phyloP scores from a whole-genome alignment of 1,140 invertebrate genomes.

The Oncopodura yosiiana region DNA sequence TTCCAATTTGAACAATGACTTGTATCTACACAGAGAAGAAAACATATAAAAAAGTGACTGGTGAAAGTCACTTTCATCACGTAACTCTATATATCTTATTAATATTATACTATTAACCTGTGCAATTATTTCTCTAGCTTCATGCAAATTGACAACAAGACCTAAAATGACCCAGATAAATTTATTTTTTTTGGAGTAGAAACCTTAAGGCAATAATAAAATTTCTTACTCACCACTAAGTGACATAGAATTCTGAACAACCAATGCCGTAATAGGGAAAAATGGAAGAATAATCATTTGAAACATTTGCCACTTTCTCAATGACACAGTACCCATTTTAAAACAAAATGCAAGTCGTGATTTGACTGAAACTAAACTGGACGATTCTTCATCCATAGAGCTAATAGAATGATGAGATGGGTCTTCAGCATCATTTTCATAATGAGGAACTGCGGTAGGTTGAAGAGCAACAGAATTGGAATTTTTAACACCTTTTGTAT shows the following conservation, averaged over 20 bases:
- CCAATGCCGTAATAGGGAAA: constrained; percentile 40
- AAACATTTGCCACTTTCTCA: constrained; percentile 35
- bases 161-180: too few relatives aligned
- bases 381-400: constrained; percentile 23
- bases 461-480: too few relatives aligned
- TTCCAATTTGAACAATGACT: constrained; percentile 38
- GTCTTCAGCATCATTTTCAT: not conserved
- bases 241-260: constrained; percentile 42
- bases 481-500: too few relatives aligned
- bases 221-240: too few relatives aligned
- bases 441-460: too few relatives aligned
- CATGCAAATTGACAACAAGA: constrained; percentile 32
- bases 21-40: constrained; percentile 36
- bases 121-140: constrained; percentile 35
- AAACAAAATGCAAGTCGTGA: constrained; percentile 7
- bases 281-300: constrained; percentile 42
- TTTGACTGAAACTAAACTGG: constrained; percentile 25
- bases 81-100: not conserved
- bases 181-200: too few relatives aligned
- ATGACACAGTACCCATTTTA: not conserved
- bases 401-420: constrained; percentile 20
- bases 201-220: too few relatives aligned
- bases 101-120: constrained; percentile 35
- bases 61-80: not conserved
- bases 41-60: not conserved